Evolutionary conservation across 1,140 invertebrate species (phyloP), one percentile per base, ranked within the genome.

Genomic region (Drosophila orosa): DNA sequence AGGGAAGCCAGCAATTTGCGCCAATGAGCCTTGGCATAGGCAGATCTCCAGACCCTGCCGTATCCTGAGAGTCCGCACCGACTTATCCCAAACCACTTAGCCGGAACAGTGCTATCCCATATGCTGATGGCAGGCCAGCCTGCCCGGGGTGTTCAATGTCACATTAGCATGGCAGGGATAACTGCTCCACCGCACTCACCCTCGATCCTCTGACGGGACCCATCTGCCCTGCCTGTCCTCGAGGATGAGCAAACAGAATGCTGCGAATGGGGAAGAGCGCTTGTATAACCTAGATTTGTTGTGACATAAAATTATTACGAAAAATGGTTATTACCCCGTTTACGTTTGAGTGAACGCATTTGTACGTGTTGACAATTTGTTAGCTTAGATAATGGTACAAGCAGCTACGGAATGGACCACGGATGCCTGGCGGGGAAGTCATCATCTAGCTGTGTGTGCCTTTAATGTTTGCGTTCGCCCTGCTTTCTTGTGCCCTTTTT

Each of bases 341-440:
- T 90, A 90, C 80, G 87, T 90, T 90, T 90, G 87, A 90, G 83
- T 90, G 87, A 90, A 90, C 82, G 83, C 80, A 90, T 90, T 89
- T 83, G 87, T 90, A 90, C 87, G 87, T 90, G 87, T 90, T 90
- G 83, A 90, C 89, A 90, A 90, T 90, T 90, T 90, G 87, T 90
- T 87, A 84, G 84, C 84, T 87, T 83, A 86, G 83, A 86, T 86
- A 86, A 86, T 86, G 83, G 79, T 83, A 72, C 72, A 74, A 78
- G 52, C 65, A 74, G 66, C 68, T 74, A 59, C 45, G 58, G 47
- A 52, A 71, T 19, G 39, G 54, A 50, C 66, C 54, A 56, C 61
- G 59, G 45, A 39, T 54, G 61, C 31, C 67, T 40, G 33, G 24
- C 47, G 56, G 67, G 50, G 42, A 59, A 82, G 75, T 57, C 83